Base-by-base conservation (phyloP, 1,140 invertebrate species). In the Carposina sasakii region DNA sequence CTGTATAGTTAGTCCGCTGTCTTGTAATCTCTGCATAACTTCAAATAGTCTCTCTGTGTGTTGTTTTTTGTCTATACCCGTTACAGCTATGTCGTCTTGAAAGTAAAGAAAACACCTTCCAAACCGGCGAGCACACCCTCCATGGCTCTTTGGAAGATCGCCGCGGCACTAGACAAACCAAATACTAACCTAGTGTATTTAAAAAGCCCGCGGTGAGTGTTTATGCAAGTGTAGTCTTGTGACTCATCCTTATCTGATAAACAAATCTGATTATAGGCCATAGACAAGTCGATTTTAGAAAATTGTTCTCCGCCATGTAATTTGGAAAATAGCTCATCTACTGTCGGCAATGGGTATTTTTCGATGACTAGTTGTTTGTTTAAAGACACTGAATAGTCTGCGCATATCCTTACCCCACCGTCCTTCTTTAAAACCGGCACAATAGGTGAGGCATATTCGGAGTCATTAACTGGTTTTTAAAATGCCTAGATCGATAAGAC, bases 81-180 rank as follows among this genome's bases (percentile, higher is more conserved):
- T 67, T 24, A 70, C 44, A 1, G 67, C 23, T 3, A 76, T 54
- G 34, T 77, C 65, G 34, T 73, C 69, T 3, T 75, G 20, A 51
- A 62, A 67, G 17, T 39, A 31, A 41, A 47, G n/a, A 33, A 22
- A 4, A 53, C 43, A 12, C 60, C 52, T 10, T 48, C 17, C n/a
- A 48, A 8, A 0, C 60, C 57, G 40, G 54, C 50, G 22, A 70
- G 50, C 22, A 66, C 31, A 46, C 55, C 58, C 46, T 67, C 61
- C 9, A 71, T 40, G 3, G 58, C 62, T 40, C 48, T 30, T 19
- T 58, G 52, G 51, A 67, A 67, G 16, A 60, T 52, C 9, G 36
- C 36, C 1, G 36, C 61, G 8, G 57, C 57, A 15, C 50, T 55
- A 10, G 61, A 21, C 8, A 64, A 31, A 0, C 60, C 58, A 33